Conservation (phyloP, 2,888 invertebrate species). For the Lithophane semibrunnea region DNA sequence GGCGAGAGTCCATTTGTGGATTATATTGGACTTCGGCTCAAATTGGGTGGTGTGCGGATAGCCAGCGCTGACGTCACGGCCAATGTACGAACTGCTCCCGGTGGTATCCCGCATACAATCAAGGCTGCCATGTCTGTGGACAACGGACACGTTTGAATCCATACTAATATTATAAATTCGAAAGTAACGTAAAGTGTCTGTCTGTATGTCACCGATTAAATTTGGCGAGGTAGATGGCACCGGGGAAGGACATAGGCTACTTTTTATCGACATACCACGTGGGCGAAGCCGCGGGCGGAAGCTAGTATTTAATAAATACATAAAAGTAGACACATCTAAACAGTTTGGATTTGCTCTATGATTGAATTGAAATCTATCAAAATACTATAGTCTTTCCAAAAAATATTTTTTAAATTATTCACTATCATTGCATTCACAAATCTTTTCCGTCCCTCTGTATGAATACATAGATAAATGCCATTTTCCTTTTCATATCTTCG, state of each 20-base stretch:
- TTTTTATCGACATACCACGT: no score
- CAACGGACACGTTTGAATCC: background rate
- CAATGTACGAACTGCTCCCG: conserved; percentile 11
- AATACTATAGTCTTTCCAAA: background rate
- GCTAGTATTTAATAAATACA: background rate
- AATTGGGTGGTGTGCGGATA: conserved; percentile 34
- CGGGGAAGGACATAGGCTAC: no score
- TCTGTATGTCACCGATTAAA: no score
- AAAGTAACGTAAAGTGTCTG: no score
- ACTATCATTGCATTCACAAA: background rate
- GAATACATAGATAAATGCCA: background rate
- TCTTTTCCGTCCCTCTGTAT: background rate
- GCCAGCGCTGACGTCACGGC: conserved; percentile 21
- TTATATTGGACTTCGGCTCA: conserved; percentile 28
- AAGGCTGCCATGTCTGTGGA: background rate
- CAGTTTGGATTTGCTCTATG: background rate
- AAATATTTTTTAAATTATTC: background rate
- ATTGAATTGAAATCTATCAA: background rate
- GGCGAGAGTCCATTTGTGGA: conserved; percentile 26
- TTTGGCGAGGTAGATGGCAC: no score
- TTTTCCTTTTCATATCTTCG: background rate
- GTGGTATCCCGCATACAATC: conserved; percentile 4
- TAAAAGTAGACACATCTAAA: no score
- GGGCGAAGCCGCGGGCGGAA: no score
- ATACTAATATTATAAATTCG: no score